These are phyloP conservation scores for Anisognathus igniventris DNA, from an alignment of 2,797 vertebrate genomes.

Conservation along the genomic window DNA sequence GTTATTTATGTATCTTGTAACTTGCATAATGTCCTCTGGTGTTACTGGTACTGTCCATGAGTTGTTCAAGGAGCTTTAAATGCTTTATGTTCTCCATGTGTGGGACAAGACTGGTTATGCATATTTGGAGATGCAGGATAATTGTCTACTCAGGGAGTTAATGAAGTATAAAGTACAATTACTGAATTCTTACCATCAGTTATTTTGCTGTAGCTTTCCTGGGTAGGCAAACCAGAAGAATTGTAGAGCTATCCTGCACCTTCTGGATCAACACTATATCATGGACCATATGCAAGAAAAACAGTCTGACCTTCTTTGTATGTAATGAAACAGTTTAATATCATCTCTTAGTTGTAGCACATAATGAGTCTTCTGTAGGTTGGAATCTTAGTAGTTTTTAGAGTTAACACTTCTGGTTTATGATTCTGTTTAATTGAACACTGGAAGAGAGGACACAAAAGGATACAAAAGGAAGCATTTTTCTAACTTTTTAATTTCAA, in stretches of 20 bases:
- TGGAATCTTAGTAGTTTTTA: neutral
- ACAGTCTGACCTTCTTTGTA: neutral
- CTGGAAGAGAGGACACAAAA: neutral
- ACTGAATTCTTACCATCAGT: neutral
- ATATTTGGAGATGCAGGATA: neutral
- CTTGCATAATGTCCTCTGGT: neutral
- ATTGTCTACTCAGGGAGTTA: neutral
- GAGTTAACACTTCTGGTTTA: neutral
- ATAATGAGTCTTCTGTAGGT: neutral
- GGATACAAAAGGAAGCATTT: neutral
- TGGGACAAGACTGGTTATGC: neutral
- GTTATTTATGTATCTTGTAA: neutral
- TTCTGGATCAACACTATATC: neutral
- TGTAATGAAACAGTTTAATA: neutral
- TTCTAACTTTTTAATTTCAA: neutral
- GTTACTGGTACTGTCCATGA: neutral
- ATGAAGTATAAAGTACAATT: constrained; percentile 8
- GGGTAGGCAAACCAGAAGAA: neutral
- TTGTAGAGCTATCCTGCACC: neutral
- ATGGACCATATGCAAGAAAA: neutral
- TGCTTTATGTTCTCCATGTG: neutral
- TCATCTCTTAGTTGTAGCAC: neutral
- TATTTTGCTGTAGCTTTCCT: neutral
- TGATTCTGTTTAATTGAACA: neutral
- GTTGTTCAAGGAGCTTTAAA: neutral